phyloP scores from a whole-genome alignment of 2,888 invertebrate genomes.

The Trichopria drosophilae region DNA sequence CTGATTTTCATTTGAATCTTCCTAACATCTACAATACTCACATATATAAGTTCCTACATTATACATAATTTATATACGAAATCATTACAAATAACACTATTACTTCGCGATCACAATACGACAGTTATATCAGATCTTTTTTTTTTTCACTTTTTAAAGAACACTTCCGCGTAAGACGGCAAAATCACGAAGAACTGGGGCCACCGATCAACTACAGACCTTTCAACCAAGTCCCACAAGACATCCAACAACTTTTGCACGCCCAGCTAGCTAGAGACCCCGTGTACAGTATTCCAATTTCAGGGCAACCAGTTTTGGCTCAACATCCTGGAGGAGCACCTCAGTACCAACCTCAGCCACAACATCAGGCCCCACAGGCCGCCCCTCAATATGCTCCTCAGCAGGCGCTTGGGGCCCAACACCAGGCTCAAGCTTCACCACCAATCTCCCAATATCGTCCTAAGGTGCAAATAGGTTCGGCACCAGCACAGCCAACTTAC shows the following conservation, averaged over 20 bases:
- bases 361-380: conserved; percentile 36
- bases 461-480: conserved; percentile 40
- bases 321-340: conserved; percentile 26
- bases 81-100: no score
- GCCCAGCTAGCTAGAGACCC: conserved; percentile 49
- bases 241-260: conserved; percentile 50
- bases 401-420: not conserved
- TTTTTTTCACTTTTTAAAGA: conserved; percentile 26
- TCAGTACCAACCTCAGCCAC: conserved; percentile 36
- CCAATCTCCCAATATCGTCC: not conserved
- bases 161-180: conserved; percentile 36
- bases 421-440: not conserved
- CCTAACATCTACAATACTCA: no score
- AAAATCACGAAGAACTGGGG: conserved; percentile 32
- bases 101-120: no score
- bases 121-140: not conserved
- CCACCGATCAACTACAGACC: conserved; percentile 42
- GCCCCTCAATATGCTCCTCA: conserved; percentile 37
- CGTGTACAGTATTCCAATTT: conserved; percentile 46
- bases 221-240: conserved; percentile 46
- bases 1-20: no score
- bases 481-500: conserved; percentile 47
- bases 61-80: no score
- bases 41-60: no score
- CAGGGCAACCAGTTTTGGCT: conserved; percentile 42